These are phyloP conservation scores for Dermochelys coriacea DNA, from an alignment of 2,797 vertebrate species.

Conservation along the genomic window DNA sequence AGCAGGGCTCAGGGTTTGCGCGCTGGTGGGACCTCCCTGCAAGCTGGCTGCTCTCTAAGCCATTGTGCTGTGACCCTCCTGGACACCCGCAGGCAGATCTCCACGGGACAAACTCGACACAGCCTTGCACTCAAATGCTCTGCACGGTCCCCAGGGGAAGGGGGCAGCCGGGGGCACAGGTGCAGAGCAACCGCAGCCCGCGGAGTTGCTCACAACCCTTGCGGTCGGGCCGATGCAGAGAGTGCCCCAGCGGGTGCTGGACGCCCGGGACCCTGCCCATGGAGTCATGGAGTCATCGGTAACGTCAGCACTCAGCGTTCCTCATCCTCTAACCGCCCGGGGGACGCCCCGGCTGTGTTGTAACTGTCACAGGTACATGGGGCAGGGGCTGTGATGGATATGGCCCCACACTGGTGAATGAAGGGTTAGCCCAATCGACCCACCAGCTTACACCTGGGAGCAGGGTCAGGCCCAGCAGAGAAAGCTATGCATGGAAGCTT, in stretches of 20 bases:
- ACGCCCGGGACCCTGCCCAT: not conserved
- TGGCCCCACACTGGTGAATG: not conserved
- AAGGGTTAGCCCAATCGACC: not conserved
- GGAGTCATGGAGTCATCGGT: fast-evolving
- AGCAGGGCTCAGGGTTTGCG: not conserved
- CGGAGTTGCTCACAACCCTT: not conserved
- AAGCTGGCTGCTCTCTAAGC: not conserved
- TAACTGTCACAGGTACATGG: not conserved
- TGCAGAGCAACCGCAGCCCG: no score
- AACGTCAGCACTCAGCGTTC: not conserved
- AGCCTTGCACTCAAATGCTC: not conserved
- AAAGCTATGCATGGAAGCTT: not conserved
- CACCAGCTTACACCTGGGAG: not conserved
- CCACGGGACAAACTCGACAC: not conserved
- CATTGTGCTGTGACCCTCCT: no score
- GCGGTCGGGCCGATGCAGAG: no score
- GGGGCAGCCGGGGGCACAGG: not conserved
- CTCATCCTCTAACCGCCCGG: not conserved
- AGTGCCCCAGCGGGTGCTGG: not conserved
- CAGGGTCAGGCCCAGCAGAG: not conserved
- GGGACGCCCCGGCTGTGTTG: not conserved
- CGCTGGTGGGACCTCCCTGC: not conserved
- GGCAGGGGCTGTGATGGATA: not conserved
- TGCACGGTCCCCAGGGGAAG: not conserved
- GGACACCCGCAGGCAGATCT: not conserved